Base-by-base conservation (phyloP, 2,113 vertebrate genomes). In the Halcyon malimbica region DNA sequence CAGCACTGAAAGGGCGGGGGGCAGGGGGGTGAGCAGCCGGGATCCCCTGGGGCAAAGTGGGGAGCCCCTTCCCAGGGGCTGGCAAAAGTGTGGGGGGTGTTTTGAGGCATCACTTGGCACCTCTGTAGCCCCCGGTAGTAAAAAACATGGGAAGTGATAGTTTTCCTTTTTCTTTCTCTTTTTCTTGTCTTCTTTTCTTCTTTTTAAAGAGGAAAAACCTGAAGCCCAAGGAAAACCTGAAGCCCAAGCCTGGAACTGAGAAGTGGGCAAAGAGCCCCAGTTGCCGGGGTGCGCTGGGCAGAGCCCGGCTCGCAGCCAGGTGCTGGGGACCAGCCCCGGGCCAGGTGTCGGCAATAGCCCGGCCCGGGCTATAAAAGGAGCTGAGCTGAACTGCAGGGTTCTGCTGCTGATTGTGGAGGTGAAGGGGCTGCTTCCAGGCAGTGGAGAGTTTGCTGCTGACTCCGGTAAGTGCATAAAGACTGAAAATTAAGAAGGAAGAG, bases 351-450 rank as follows among this genome's bases (percentile, higher is more conserved):
- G 54, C 21, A 23, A 28, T 24, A 21, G 5, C 17, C 77, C 41
- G 46, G 18, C 18, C 50, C 23, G 12, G 4, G 35, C 48, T 74
- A 51, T 16, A 16, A n/a, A 13, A 28, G 26, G 14, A n/a, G 16
- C 3, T 2, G 16, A 6, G 29, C 48, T 0, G 1, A 35, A 23
- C 3, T 50, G 31, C 0, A 1, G 51, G 26, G 13, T 2, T 54
- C 24, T 3, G 11, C 17, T 48, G 26, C 21, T 37, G 62, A 2
- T 0, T 10, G 8, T 15, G 24, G 21, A 11, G 11, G 0, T 5
- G 13, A 11, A 37, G 41, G 0, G 0, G 9, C 6, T 51, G 46
- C 18, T 86, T 42, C 28, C 19, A 25, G 33, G 15, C 11, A 39
- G 54, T 3, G 9, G 28, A 19, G 2, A 2, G 11, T 21, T 50